Evolutionary conservation across 2,888 invertebrate genomes (phyloP).

Genomic region (Acronicta aceris): DNA sequence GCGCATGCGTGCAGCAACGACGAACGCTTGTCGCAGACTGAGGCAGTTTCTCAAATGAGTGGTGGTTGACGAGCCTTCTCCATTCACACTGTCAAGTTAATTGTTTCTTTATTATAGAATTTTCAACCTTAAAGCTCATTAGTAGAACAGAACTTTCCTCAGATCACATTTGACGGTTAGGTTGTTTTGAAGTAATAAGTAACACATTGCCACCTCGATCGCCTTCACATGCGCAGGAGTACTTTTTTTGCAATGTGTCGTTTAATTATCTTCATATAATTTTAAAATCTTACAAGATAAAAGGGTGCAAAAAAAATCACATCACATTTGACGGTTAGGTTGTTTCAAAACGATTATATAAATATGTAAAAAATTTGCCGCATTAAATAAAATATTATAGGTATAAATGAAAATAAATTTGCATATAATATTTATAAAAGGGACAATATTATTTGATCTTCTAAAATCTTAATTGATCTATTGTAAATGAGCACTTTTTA

Average conservation of each 20-base stretch:
- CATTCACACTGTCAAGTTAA: slow-evolving; percentile 79
- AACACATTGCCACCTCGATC: slow-evolving; percentile 79
- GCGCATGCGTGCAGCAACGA: slow-evolving; percentile 75
- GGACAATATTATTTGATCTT: too few species aligned
- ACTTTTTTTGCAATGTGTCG: slow-evolving; percentile 79
- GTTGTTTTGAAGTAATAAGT: slow-evolving; percentile 52
- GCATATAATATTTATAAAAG: too few species aligned
- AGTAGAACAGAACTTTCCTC: slow-evolving; percentile 25
- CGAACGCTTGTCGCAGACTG: slow-evolving; percentile 81
- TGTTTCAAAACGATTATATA: slow-evolving; percentile 11
- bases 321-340: slow-evolving; percentile 43
- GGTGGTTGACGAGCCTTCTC: slow-evolving; percentile 80
- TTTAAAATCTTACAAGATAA: slow-evolving; percentile 38
- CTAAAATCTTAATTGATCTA: too few species aligned
- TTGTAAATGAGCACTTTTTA: too few species aligned
- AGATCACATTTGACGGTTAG: slow-evolving; percentile 46
- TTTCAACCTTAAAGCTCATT: slow-evolving; percentile 37
- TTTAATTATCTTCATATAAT: slow-evolving; percentile 69
- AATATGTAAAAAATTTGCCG: slow-evolving; percentile 3
- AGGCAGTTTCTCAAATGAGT: slow-evolving; percentile 83
- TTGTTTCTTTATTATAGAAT: slow-evolving; percentile 47
- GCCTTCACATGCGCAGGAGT: slow-evolving; percentile 86
- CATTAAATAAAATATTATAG: slow-evolving; percentile 4
- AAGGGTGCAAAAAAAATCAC: slow-evolving; percentile 8
- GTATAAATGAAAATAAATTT: slow-evolving; percentile 11